phyloP scores from a whole-genome alignment of 1,140 invertebrate genomes.

The Harlomillsia oculata region DNA sequence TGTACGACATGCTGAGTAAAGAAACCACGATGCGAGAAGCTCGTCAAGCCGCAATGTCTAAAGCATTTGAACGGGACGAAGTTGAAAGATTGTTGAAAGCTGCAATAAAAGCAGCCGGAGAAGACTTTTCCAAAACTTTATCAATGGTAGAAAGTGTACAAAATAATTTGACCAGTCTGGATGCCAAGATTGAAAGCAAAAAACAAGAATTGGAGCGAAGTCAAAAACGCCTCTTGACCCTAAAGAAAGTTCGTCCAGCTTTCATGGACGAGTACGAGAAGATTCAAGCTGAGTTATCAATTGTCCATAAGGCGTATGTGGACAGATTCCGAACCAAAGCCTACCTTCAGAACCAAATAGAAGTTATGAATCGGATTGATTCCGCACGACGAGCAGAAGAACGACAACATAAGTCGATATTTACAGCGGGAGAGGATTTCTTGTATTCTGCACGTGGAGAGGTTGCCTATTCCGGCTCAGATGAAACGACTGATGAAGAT shows the following conservation, averaged over 20 bases:
- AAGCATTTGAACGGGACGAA: slow-evolving; percentile 70
- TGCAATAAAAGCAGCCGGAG: slow-evolving; percentile 55
- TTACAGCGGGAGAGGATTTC: slow-evolving; percentile 17
- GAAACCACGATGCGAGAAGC: slow-evolving; percentile 60
- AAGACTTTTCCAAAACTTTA: slow-evolving; percentile 60
- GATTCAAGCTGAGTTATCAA: slow-evolving; percentile 73
- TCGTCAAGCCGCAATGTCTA: slow-evolving; percentile 53
- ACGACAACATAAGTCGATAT: slow-evolving; percentile 37
- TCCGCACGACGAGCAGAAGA: slow-evolving; percentile 56
- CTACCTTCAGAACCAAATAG: slow-evolving; percentile 65
- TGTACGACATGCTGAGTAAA: slow-evolving; percentile 83
- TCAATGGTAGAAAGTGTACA: slow-evolving; percentile 72
- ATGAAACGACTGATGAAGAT: slow-evolving; percentile 13
- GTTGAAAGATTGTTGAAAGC: slow-evolving; percentile 65
- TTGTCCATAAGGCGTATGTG: slow-evolving; percentile 79
- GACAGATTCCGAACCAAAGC: slow-evolving; percentile 74
- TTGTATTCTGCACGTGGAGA: slow-evolving; percentile 22
- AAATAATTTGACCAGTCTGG: slow-evolving; percentile 72
- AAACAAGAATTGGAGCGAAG: slow-evolving; percentile 80
- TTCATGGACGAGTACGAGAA: slow-evolving; percentile 95
- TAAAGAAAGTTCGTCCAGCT: slow-evolving; percentile 93
- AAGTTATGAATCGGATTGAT: slow-evolving; percentile 58
- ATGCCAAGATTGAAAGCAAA: slow-evolving; percentile 84
- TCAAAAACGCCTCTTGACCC: slow-evolving; percentile 79
- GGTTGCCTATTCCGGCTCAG: slow-evolving; percentile 4